Evolutionary conservation across 1,140 invertebrate genomes (phyloP), one percentile per base, ranked within the genome.

Genomic region (Capitella teleta): DNA sequence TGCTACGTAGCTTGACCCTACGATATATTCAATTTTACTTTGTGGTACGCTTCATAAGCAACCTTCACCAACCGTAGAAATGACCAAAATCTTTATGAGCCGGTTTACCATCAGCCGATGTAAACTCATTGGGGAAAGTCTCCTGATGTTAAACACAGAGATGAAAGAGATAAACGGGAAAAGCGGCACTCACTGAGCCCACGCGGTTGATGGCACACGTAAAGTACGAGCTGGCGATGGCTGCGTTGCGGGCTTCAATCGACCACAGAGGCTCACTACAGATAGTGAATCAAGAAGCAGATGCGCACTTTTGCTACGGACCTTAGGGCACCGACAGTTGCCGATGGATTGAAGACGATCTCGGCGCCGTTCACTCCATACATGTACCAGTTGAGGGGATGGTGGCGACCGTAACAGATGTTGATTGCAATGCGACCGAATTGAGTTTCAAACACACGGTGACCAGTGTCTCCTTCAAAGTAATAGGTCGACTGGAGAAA

Each of bases 301-400:
- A n/a, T n/a, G n/a, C n/a, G n/a, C n/a, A n/a, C n/a, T n/a, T n/a
- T n/a, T n/a, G n/a, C n/a, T n/a, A 47, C 62, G n/a, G n/a, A 79
- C 79, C 79, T 81, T 6, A 83, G 66, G 16, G 66, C 74, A 30
- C 76, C 79, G 42, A 91, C 83, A 12, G 94, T 98, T n/a, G 95
- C 95, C 4, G 90, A 94, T 18, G 95, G 95, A 75, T 98, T 98
- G 65, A 98, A 98, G 0, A 98, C 93, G 51, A 98, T 94, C 77
- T 98, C 94, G n/a, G 94, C 94, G 28, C 91, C 91, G 75, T 98
- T 98, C 2, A 98, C 62, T 4, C 67, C 68, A 56, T 64, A 72
- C 67, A 70, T 65, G 60, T 67, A 77, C 94, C 95, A 98, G 66
- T 98, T 98, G 52, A 86, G 80, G 0, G 95, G 94, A 77, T 98